These are phyloP conservation scores for Silurus asotus DNA, from an alignment of 2,113 vertebrate genomes.

Conservation along the genomic window DNA sequence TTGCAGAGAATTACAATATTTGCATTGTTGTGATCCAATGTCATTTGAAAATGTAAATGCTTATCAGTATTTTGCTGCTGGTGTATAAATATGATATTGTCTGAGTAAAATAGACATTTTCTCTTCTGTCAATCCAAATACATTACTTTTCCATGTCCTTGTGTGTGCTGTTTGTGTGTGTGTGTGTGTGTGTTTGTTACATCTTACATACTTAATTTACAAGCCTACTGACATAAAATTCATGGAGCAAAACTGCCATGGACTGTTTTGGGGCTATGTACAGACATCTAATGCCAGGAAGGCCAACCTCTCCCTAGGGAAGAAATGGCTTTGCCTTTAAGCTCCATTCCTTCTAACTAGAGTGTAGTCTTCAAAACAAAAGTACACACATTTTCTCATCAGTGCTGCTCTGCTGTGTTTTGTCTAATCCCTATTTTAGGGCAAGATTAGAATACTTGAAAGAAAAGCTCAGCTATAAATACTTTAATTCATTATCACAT, in stretches of 20 bases:
- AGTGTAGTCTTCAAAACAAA: background rate
- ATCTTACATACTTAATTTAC: constrained; percentile 4
- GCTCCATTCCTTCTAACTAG: background rate
- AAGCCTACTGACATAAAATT: background rate
- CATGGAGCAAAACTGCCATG: background rate
- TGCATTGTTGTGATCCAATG: background rate
- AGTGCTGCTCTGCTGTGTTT: background rate
- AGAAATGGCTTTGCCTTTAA: background rate
- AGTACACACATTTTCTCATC: background rate
- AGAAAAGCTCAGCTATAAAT: constrained; percentile 39
- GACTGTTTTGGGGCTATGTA: background rate
- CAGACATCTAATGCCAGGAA: background rate
- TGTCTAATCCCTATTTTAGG: constrained; percentile 8
- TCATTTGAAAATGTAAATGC: background rate
- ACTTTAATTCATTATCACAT: constrained; percentile 45
- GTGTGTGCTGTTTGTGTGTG: background rate
- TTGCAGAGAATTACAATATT: background rate
- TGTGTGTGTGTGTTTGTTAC: background rate
- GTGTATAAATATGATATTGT: background rate
- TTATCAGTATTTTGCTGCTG: background rate
- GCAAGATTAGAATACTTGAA: background rate
- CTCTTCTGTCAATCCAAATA: background rate
- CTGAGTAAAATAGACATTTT: background rate
- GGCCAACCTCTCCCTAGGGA: background rate
- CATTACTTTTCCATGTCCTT: background rate